These are phyloP conservation scores for Orchestia grillus DNA, from an alignment of 1,140 invertebrate species.

Conservation along the genomic window DNA sequence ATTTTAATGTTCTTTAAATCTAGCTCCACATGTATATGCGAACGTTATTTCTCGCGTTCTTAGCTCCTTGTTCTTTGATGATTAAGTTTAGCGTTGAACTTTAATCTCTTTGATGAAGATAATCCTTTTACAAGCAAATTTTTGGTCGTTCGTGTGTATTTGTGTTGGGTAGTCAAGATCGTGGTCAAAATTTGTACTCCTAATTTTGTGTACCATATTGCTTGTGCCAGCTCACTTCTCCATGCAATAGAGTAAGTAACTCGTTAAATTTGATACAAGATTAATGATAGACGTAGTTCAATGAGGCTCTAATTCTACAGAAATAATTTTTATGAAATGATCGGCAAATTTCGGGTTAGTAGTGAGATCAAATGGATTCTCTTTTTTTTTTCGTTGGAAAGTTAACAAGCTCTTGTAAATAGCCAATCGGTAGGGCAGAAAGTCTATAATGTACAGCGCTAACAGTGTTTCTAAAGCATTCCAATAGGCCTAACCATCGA, in stretches of 20 bases:
- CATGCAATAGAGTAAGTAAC: not conserved
- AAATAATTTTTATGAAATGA: not conserved
- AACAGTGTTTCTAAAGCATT: not conserved
- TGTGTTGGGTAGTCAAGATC: not conserved
- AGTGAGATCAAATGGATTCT: not conserved
- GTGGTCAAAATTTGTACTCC: not conserved
- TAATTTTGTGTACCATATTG: not conserved
- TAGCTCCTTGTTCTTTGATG: not conserved
- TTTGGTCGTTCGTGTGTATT: not conserved
- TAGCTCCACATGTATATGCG: not conserved
- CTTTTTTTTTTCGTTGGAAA: not conserved
- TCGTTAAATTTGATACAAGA: not conserved
- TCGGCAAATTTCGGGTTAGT: not conserved
- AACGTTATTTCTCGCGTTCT: not conserved
- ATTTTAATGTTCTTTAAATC: not conserved
- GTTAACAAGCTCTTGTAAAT: not conserved
- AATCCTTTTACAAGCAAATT: not conserved
- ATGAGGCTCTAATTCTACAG: not conserved
- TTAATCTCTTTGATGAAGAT: not conserved
- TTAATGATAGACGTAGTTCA: not conserved
- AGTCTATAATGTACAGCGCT: not conserved
- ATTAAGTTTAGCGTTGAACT: not conserved
- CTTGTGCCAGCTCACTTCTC: not conserved
- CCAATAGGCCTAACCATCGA: not conserved
- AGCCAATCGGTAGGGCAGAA: not conserved